phyloP scores from a whole-genome alignment of 1,140 invertebrate genomes.

The Drosophila littoralis region DNA sequence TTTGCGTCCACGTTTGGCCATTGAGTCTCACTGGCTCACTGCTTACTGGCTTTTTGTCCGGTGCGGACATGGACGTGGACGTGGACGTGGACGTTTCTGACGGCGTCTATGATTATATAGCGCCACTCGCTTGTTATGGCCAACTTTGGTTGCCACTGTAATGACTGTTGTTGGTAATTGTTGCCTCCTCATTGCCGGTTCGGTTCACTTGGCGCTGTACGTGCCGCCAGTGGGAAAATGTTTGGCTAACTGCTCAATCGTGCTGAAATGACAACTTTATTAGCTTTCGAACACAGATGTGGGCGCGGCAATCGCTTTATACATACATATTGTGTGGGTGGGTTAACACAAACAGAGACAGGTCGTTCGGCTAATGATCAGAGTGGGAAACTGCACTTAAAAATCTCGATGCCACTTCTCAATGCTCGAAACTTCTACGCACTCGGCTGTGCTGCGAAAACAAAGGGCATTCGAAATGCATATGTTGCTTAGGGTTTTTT shows the following conservation, averaged over 20 bases:
- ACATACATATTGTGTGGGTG: constrained; percentile 14
- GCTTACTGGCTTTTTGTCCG: constrained; percentile 8
- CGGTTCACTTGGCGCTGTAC: constrained; percentile 49
- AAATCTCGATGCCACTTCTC: background rate
- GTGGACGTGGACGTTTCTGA: constrained; percentile 22
- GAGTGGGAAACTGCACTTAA: constrained; percentile 46
- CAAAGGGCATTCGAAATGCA: constrained; percentile 35
- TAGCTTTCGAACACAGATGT: constrained; percentile 46
- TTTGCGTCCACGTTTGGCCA: constrained; percentile 39
- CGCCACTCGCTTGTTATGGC: constrained; percentile 78
- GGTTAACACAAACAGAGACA: background rate
- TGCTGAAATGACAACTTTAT: constrained; percentile 78
- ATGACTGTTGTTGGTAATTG: constrained; percentile 62
- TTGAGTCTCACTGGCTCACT: constrained; percentile 23
- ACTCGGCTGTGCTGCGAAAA: constrained; percentile 49
- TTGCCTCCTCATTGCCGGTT: constrained; percentile 57
- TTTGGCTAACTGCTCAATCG: constrained; percentile 75
- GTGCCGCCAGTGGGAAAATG: constrained; percentile 68
- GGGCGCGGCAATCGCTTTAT: constrained; percentile 12
- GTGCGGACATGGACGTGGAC: constrained; percentile 17
- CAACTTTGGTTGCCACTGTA: constrained; percentile 75
- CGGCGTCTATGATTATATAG: constrained; percentile 74
- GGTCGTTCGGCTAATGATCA: constrained; percentile 7
- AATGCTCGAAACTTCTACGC: constrained; percentile 34
- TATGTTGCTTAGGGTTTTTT: constrained; percentile 34